Evolutionary conservation across 2,797 vertebrate genomes (phyloP), one percentile per base, ranked within the genome.

Genomic region (Euphonia xanthogaster): DNA sequence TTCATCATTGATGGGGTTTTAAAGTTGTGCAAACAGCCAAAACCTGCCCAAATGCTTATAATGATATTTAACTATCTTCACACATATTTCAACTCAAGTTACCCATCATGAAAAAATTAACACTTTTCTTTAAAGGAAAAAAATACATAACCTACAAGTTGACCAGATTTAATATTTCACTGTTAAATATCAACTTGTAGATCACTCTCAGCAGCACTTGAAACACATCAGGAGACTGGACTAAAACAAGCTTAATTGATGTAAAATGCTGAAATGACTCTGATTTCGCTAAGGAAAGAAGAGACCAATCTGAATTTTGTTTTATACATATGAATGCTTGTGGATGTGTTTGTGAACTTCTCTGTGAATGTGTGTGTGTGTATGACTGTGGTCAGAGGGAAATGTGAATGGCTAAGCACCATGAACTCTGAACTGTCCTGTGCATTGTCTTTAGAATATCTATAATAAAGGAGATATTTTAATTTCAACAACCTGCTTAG

Each of bases 321-420:
- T 86, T 78, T n/a, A 19, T 50, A 33, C 9, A 10, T 30, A 14
- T 7, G 78, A 57, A 79, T 45, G 3, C 4, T 12, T 13, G 21
- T 37, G 40, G 24, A 31, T 22, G 8, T 63, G 21, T 39, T n/a
- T 42, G 28, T 40, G 19, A 7, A 27, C 48, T 65, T 73, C 24
- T 70, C 1, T 27, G 18, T 25, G 9, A 24, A n/a, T n/a, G 2
- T 0, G 2, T 4, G 1, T 48, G 8, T 33, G 12, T 31, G 31
- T 7, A 7, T 48, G 19, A 40, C 33, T 33, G 45, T 53, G 7
- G 7, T 60, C 51, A 91, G 18, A 77, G 23, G 16, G 40, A 76
- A 66, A 74, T 24, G 45, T 0, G 7, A n/a, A 4, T 19, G 14
- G 9, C 48, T 19, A 57, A 65, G 42, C 14, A 44, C 2, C 21